Conservation (phyloP, 2,797 vertebrate species). For the Gymnocypris eckloni region DNA sequence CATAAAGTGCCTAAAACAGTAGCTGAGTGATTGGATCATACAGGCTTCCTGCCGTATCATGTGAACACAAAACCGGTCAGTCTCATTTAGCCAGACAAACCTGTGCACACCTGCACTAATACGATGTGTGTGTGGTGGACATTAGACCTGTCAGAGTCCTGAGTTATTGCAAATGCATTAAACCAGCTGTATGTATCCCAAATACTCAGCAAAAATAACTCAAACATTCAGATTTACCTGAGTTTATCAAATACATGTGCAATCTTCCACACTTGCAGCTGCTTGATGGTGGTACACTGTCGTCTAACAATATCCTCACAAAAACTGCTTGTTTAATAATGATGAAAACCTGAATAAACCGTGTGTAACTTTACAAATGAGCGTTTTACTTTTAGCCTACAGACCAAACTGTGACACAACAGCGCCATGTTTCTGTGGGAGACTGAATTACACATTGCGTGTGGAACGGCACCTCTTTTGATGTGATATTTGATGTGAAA, state of each 20-base stretch:
- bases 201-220: neutral
- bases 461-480: neutral
- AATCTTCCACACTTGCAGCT: neutral
- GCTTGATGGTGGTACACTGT: neutral
- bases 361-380: neutral
- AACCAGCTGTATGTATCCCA: neutral
- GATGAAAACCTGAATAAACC: neutral
- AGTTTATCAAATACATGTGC: neutral
- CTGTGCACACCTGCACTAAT: neutral
- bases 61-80: neutral
- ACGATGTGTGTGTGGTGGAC: neutral
- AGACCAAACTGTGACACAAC: neutral
- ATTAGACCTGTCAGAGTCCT: neutral
- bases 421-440: conserved; percentile 17
- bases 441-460: neutral
- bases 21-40: neutral
- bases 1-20: neutral
- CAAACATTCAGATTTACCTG: neutral
- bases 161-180: neutral
- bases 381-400: neutral
- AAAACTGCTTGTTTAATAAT: neutral
- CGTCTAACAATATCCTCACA: neutral
- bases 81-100: conserved; percentile 1
- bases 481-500: no score
- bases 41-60: neutral